Percentiles rank a stretch among this genome's conserved stretches.
phyloP scores from a whole-genome alignment of 2,888 invertebrate genomes.

The Dolichopus griseipennis region DNA sequence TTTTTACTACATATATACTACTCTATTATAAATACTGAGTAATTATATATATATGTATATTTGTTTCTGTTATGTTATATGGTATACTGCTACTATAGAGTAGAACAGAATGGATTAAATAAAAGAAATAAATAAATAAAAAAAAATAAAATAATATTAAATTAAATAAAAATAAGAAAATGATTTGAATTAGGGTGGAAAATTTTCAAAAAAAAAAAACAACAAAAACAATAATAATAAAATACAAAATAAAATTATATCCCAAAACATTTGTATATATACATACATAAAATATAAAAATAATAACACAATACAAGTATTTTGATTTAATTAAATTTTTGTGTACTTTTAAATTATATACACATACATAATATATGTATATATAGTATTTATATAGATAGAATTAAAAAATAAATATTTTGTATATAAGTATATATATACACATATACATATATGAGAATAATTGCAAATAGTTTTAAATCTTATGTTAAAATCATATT shows the following conservation, averaged over 20 bases:
- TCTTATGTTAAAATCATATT: too few species aligned
- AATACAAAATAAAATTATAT: neutral
- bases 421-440: too few species aligned
- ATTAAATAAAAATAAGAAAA: neutral
- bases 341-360: neutral
- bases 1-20: too few species aligned
- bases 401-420: neutral
- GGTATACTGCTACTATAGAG: too few species aligned
- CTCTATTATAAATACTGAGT: too few species aligned
- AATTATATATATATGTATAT: too few species aligned
- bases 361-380: neutral
- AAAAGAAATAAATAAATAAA: neutral
- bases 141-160: too few species aligned
- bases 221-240: neutral
- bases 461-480: neutral
- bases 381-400: neutral
- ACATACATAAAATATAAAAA: neutral
- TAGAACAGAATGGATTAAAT: too few species aligned
- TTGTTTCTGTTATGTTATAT: too few species aligned
- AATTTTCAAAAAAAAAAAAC: neutral
- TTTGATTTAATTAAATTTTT: constrained; percentile 3
- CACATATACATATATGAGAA: too few species aligned
- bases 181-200: neutral
- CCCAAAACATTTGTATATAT: neutral
- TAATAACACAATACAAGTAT: neutral